These are phyloP conservation scores for Porites rus DNA, from an alignment of 92 coral and sea anemone species.

Conservation along the genomic window DNA sequence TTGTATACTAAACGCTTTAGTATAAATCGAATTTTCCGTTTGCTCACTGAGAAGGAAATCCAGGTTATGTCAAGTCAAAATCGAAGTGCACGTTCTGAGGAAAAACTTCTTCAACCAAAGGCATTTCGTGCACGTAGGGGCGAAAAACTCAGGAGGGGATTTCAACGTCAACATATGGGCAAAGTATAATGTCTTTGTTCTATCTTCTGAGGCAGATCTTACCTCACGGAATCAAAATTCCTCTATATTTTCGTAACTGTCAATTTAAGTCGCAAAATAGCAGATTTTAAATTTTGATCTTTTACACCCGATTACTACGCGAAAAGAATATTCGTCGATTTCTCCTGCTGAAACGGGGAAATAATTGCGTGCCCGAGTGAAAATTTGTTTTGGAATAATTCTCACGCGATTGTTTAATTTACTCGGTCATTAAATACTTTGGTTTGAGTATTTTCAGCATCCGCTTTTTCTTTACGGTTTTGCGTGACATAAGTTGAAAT, in stretches of 20 bases:
- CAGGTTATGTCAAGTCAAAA: neutral
- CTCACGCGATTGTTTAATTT: slow-evolving; percentile 45
- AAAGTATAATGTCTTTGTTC: slow-evolving; percentile 24
- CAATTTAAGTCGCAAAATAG: slow-evolving; percentile 1
- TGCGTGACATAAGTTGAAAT: slow-evolving; percentile 52
- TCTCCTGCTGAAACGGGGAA: neutral
- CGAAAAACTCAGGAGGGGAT: slow-evolving; percentile 3
- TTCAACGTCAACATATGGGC: neutral
- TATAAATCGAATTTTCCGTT: neutral
- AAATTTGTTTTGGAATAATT: slow-evolving; percentile 18
- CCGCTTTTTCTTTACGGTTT: neutral
- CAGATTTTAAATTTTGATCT: neutral
- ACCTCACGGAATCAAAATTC: slow-evolving; percentile 31
- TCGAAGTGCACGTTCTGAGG: neutral
- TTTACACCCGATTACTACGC: neutral
- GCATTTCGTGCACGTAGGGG: slow-evolving; percentile 20
- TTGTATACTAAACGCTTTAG: neutral
- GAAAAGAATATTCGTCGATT: neutral
- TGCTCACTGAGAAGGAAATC: neutral
- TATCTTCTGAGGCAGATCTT: slow-evolving; percentile 3
- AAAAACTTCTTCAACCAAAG: neutral
- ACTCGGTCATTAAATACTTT: slow-evolving; percentile 23
- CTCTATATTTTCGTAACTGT: neutral
- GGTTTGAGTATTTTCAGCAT: slow-evolving; percentile 27
- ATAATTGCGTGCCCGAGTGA: slow-evolving; percentile 24